Conservation (phyloP, 2,888 invertebrate species). For the Caenorhabditis sp. region DNA sequence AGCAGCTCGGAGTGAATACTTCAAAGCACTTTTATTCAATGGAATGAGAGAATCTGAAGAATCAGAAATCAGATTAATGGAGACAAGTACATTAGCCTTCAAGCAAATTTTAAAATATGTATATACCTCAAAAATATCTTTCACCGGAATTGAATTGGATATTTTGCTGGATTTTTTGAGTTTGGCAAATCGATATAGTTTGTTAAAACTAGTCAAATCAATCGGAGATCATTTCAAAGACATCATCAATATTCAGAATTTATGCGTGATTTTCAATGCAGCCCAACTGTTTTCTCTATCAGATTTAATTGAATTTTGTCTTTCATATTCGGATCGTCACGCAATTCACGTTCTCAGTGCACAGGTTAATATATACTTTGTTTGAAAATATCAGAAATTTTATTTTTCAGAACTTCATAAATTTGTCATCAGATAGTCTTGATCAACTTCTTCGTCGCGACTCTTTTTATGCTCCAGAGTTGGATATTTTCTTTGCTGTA, state of each 20-base stretch:
- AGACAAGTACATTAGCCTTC: constrained; percentile 58
- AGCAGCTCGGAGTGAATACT: constrained; percentile 94
- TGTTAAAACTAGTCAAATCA: constrained; percentile 86
- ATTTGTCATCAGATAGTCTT: constrained; percentile 77
- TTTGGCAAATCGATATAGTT: constrained; percentile 93
- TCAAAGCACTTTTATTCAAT: constrained; percentile 79
- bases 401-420: constrained; percentile 51
- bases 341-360: constrained; percentile 85
- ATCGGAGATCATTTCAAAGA: constrained; percentile 79
- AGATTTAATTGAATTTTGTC: constrained; percentile 81
- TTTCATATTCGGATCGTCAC: constrained; percentile 88
- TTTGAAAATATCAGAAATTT: not conserved
- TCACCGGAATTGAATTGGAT: constrained; percentile 76
- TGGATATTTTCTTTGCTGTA: constrained; percentile 90
- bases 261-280: constrained; percentile 83
- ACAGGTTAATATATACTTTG: constrained; percentile 73
- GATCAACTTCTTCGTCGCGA: constrained; percentile 86
- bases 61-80: constrained; percentile 75
- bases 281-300: constrained; percentile 80
- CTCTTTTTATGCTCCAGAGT: constrained; percentile 94
- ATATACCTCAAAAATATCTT: constrained; percentile 81
- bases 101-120: constrained; percentile 78
- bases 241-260: not conserved
- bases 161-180: constrained; percentile 78
- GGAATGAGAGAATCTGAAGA: constrained; percentile 78